These are phyloP conservation scores for Habroteleia sp. DNA, from an alignment of 2,888 invertebrate genomes.

Conservation along the genomic window DNA sequence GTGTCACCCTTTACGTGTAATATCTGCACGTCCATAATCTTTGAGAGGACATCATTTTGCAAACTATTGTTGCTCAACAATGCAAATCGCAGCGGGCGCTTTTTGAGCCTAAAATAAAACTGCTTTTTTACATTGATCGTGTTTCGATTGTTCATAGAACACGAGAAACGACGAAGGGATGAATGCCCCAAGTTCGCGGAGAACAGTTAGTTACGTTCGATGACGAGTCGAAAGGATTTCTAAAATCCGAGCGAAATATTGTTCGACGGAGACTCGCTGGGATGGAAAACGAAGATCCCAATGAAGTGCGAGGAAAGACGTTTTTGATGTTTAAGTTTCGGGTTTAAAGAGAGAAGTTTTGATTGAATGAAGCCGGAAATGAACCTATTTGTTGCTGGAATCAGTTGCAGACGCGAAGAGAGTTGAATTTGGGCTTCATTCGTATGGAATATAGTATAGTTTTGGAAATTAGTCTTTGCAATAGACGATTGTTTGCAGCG, in stretches of 20 bases:
- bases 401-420: no score
- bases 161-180: conserved; percentile 23
- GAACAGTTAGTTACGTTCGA: conserved; percentile 28
- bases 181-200: conserved; percentile 22
- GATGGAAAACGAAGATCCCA: background rate
- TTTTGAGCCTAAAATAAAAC: no score
- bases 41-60: no score
- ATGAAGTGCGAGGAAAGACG: background rate
- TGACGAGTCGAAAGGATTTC: conserved; percentile 25
- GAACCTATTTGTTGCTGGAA: no score
- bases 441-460: no score
- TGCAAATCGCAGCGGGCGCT: no score
- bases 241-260: conserved; percentile 19
- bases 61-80: no score
- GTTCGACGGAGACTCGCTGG: conserved; percentile 3
- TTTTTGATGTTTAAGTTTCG: background rate
- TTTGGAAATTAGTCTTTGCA: no score
- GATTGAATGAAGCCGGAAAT: conserved; percentile 7
- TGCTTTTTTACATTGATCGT: conserved; percentile 9
- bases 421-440: no score
- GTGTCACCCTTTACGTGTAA: no score
- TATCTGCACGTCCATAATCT: no score
- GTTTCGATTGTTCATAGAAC: conserved; percentile 28
- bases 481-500: no score
- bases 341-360: conserved; percentile 6